These are phyloP conservation scores for Pangasius mekongensis DNA, from an alignment of 2,797 vertebrate genomes.

Conservation along the genomic window DNA sequence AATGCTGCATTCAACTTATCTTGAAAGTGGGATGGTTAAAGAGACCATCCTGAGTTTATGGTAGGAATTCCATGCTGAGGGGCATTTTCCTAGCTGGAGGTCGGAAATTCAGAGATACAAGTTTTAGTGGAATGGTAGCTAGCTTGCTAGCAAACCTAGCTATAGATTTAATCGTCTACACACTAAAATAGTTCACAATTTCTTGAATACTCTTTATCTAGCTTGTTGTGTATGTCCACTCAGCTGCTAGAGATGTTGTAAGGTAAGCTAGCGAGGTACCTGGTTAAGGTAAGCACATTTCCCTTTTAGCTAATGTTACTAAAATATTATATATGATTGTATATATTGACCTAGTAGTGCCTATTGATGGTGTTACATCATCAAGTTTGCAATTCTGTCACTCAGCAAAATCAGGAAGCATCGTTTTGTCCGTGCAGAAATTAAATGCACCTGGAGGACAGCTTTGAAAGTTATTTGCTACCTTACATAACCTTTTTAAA, in stretches of 20 bases:
- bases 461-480: background rate
- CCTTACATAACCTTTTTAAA: slow-evolving; percentile 11
- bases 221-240: background rate
- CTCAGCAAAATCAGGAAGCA: background rate
- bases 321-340: background rate
- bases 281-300: background rate
- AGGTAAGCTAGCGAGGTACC: background rate
- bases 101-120: background rate
- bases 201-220: background rate
- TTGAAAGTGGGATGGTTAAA: background rate
- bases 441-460: slow-evolving; percentile 14
- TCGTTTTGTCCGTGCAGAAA: slow-evolving; percentile 10
- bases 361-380: background rate
- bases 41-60: background rate
- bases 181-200: background rate
- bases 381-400: slow-evolving; percentile 5
- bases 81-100: background rate
- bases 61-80: background rate
- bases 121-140: background rate
- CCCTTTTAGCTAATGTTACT: background rate
- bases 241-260: background rate
- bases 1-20: background rate
- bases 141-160: background rate
- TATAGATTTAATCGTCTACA: background rate
- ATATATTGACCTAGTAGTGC: background rate